These are phyloP conservation scores for Vireo griseus DNA, from an alignment of 2,797 vertebrate species.

Conservation along the genomic window DNA sequence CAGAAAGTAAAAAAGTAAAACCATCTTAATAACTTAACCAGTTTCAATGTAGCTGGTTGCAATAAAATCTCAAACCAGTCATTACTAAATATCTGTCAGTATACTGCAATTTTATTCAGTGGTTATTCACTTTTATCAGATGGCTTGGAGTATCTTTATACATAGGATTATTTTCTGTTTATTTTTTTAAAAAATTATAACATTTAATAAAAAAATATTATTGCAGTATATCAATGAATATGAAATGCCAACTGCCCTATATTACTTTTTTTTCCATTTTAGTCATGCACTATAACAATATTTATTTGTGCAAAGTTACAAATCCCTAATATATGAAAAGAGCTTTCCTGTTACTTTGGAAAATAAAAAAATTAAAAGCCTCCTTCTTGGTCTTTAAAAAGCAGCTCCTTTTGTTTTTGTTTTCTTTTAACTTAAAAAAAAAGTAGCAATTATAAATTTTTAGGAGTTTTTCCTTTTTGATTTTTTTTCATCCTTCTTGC, in stretches of 20 bases:
- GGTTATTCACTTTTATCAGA: neutral
- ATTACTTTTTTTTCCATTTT: slow-evolving; percentile 37
- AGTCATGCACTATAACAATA: neutral
- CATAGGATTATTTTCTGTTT: slow-evolving; percentile 8
- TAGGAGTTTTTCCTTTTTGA: slow-evolving; percentile 11
- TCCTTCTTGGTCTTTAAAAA: slow-evolving; percentile 35
- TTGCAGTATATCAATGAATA: neutral
- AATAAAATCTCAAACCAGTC: neutral
- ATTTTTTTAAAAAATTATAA: neutral
- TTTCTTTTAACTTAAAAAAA: slow-evolving; percentile 41
- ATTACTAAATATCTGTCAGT: neutral
- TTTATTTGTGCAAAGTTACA: slow-evolving; percentile 47
- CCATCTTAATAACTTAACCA: neutral
- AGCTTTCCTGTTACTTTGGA: neutral
- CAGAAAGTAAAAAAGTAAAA: neutral
- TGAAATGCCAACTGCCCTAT: neutral
- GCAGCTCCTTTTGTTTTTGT: slow-evolving; percentile 12
- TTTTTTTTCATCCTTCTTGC: neutral
- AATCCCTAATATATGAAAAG: slow-evolving; percentile 51
- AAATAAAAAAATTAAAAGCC: neutral
- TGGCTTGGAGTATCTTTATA: neutral
- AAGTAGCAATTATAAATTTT: slow-evolving; percentile 14
- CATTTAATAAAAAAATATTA: slow-evolving; percentile 9
- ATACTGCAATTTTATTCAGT: neutral
- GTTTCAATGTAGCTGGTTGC: neutral